Evolutionary conservation across 92 coral and sea anemone species (phyloP).

Genomic region (Phenganax subtilis): DNA sequence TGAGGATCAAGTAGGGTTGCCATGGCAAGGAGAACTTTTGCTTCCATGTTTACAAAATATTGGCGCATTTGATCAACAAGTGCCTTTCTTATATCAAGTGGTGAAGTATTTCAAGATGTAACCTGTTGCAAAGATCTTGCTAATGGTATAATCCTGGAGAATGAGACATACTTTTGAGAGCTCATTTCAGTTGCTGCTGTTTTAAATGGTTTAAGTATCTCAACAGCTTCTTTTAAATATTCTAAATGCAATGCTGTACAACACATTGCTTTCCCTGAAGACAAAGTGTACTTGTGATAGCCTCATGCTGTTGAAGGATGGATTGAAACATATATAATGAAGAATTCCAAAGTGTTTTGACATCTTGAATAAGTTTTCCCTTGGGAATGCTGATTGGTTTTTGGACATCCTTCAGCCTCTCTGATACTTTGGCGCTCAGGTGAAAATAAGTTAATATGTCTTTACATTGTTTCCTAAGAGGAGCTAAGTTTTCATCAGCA

Average conservation of each 20-base stretch:
- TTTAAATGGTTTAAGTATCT: conserved; percentile 39
- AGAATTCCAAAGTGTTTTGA: too few species aligned
- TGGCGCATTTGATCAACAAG: conserved; percentile 30
- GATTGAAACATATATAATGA: too few species aligned
- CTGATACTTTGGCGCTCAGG: conserved; percentile 36
- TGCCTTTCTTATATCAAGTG: neutral
- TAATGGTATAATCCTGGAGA: conserved; percentile 33
- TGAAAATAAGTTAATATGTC: conserved; percentile 8
- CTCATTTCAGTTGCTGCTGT: neutral
- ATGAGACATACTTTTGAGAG: neutral
- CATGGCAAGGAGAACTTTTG: conserved; percentile 2
- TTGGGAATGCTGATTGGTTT: neutral
- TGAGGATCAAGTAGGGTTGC: conserved; percentile 41
- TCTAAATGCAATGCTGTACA: conserved; percentile 39
- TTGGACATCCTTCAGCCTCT: conserved; percentile 28
- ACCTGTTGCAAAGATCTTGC: conserved; percentile 32
- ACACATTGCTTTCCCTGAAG: conserved; percentile 36
- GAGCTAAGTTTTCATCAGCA: conserved; percentile 33
- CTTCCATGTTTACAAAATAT: conserved; percentile 13
- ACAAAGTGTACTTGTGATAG: neutral
- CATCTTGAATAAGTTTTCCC: too few species aligned
- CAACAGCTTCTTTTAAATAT: conserved; percentile 13
- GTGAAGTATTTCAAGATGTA: neutral
- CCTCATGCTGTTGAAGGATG: too few species aligned
- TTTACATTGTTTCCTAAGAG: conserved; percentile 3